These are phyloP conservation scores for Empidonax alnorum DNA, from an alignment of 2,113 vertebrate genomes.

Conservation along the genomic window DNA sequence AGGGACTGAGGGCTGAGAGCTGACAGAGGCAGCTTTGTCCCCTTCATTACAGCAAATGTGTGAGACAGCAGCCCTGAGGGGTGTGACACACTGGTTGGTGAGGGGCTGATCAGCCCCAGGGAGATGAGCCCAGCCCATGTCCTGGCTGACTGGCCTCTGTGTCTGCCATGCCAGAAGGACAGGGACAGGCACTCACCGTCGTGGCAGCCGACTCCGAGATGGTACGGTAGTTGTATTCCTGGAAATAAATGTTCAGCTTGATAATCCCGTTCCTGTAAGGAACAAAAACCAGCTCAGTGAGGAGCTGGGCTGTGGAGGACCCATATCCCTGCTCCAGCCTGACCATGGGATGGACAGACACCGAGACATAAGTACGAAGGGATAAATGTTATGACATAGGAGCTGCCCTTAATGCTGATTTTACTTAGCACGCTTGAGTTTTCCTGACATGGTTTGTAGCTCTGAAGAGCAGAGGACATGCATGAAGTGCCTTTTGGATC, in stretches of 20 bases:
- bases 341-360: accelerated
- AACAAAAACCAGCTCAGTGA: background rate
- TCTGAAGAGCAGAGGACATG: background rate
- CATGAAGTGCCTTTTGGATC: background rate
- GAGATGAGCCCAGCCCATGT: background rate
- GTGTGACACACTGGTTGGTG: accelerated
- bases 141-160: background rate
- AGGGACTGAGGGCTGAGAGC: background rate
- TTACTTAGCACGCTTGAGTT: background rate
- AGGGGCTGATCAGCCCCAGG: background rate
- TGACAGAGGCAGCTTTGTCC: background rate
- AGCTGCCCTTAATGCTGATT: background rate
- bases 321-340: background rate
- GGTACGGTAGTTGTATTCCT: slow-evolving; percentile 84
- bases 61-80: accelerated
- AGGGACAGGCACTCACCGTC: slow-evolving; percentile 65
- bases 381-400: background rate
- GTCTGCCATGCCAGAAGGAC: background rate
- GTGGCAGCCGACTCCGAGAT: slow-evolving; percentile 75
- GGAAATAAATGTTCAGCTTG: slow-evolving; percentile 84
- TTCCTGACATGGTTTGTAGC: background rate
- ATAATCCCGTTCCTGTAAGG: slow-evolving; percentile 73
- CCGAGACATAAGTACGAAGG: background rate
- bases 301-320: accelerated
- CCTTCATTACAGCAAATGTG: background rate